Conservation (phyloP, 2,113 vertebrate genomes). For the Electrona antarctica region DNA sequence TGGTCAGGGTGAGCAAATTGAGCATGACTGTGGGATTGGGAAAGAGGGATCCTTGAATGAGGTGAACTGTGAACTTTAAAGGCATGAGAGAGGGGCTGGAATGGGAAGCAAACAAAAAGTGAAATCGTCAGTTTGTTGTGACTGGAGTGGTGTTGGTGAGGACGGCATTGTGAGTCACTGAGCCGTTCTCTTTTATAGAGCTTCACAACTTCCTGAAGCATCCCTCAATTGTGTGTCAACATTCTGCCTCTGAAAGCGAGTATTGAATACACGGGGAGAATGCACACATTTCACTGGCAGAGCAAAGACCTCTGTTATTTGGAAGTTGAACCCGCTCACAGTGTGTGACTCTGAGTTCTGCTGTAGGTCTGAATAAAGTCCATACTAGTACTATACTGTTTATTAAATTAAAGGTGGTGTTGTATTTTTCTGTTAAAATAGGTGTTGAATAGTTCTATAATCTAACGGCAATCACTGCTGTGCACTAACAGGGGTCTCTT, state of each 20-base stretch:
- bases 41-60: conserved; percentile 51
- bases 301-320: background rate
- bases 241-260: conserved; percentile 59
- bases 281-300: conserved; percentile 65
- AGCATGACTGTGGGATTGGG: conserved; percentile 28
- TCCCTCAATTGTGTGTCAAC: conserved; percentile 59
- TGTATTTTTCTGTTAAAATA: no score
- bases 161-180: conserved; percentile 70
- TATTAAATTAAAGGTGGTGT: no score
- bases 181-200: conserved; percentile 72
- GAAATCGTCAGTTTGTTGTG: conserved; percentile 63
- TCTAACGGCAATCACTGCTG: no score
- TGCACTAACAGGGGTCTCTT: no score
- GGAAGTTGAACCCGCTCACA: no score
- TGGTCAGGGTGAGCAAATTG: conserved; percentile 43
- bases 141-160: conserved; percentile 70
- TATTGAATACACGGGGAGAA: conserved; percentile 49
- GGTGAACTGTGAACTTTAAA: conserved; percentile 65
- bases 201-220: conserved; percentile 73
- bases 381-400: no score
- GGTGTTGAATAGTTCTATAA: no score
- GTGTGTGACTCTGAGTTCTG: no score
- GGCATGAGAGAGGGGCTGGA: conserved; percentile 47
- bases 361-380: no score
- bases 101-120: conserved; percentile 45